Evolutionary conservation across 1,140 invertebrate species (phyloP), one percentile per base, ranked within the genome.

Genomic region (Danaus melanippus): DNA sequence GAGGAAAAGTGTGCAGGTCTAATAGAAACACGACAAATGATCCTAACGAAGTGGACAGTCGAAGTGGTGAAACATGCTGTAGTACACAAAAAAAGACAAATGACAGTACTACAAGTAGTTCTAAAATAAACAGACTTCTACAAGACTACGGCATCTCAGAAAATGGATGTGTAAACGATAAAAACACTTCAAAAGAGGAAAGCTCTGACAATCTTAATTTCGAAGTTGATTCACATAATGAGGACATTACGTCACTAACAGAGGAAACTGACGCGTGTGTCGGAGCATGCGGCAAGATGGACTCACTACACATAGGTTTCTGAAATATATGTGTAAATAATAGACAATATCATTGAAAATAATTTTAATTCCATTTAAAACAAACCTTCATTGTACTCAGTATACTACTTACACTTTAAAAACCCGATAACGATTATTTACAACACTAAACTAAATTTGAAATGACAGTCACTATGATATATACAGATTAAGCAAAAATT

Each of bases 181-280:
- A 46, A 47, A 53, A 21, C 9, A 40, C 43, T 56, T 56, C 10
- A n/a, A 62, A 46, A 21, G 41, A 0, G 6, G 21, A 44, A 43
- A 44, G 42, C 8, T 32, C 46, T 10, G 44, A 42, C 50, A 53
- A 44, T 50, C 32, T 48, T 51, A 54, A 50, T 50, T 55, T 66
- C 58, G 58, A 64, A 45, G 55, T 59, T 32, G 50, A 60, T 46
- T n/a, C 56, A 50, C 56, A 61, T 46, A 51, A 60, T 57, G 62
- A 66, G 52, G 60, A 66, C 21, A 63, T 67, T 32, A 39, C 32
- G 17, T 40, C 54, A n/a, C 46, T 54, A 17, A 50, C 65, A 46
- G 62, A 72, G 1, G 75, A 84, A 53, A 75, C 78, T 44, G 66
- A 81, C 12, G 66, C 74, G 10, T 82, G 80, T 61, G 59, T 62